A percentile compares a stretch with the other conserved stretches of the same genome.
Conservation (phyloP, 1,140 invertebrate species). For the Bombus difficillimus region DNA sequence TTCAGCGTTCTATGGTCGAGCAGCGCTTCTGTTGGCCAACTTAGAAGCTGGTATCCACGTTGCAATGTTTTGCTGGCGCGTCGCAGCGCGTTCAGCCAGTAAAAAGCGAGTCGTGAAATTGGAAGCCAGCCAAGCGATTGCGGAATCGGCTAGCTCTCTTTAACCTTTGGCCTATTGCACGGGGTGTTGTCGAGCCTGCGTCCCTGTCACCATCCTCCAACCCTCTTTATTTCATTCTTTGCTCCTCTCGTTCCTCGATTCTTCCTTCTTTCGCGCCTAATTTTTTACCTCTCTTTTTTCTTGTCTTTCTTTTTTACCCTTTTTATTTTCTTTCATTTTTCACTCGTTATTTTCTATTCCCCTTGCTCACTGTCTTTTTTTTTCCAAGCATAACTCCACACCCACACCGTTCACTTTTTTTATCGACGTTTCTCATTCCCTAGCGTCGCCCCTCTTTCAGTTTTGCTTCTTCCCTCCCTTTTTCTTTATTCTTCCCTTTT, state of each 20-base stretch:
- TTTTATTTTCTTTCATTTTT: neutral
- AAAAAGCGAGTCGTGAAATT: constrained; percentile 75
- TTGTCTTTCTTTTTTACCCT: neutral
- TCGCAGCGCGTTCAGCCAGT: constrained; percentile 69
- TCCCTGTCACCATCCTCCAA: constrained; percentile 7
- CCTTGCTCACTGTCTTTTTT: neutral
- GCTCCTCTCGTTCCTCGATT: neutral
- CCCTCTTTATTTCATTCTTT: neutral
- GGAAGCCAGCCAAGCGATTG: constrained; percentile 76
- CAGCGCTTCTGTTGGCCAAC: neutral
- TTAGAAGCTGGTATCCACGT: constrained; percentile 40
- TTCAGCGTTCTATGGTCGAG: too few species aligned
- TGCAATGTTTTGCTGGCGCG: constrained; percentile 74
- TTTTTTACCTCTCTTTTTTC: neutral
- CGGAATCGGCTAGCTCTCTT: constrained; percentile 71
- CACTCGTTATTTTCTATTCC: neutral
- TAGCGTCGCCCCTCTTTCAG: neutral
- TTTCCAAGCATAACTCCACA: neutral
- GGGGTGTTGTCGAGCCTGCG: neutral
- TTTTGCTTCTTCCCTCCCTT: neutral
- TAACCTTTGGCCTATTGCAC: constrained; percentile 38
- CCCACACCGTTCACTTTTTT: constrained; percentile 20
- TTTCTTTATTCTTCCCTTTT: neutral
- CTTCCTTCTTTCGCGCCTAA: neutral
- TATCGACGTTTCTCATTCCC: neutral